Base-by-base conservation (phyloP, 2,797 vertebrate genomes). In the Rhadinocentrus ornatus region DNA sequence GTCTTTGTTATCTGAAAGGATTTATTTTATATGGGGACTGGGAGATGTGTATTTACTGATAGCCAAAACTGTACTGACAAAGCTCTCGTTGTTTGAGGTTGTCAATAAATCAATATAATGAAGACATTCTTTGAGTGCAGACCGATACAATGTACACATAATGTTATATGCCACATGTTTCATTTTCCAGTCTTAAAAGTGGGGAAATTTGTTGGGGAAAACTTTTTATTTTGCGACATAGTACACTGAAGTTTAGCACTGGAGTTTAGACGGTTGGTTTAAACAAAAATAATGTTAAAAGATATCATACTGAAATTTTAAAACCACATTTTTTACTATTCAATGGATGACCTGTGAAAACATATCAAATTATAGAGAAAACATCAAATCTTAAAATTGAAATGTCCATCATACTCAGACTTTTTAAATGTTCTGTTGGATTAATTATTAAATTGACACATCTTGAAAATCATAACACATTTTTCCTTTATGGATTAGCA, bases 1-100 rank as follows among this genome's bases (percentile, higher is more conserved):
- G 39, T 37, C 41, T 74, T 32, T 62, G 65, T 73, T 76, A 52
- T 80, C 63, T 27, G n/a, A 54, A 32, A 69, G 61, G 70, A 83
- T 86, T 80, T 71, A 32, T 63, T 66, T 32, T 1, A 32, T 32
- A 32, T 32, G 8, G 6, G 31, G 6, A 7, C 31, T 32, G 31
- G 48, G 35, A 77, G 44, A 55, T 39, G 58, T 77, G 68, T 56
- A 78, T 79, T 71, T 76, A 62, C 50, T 27, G 48, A 16, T 32
- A 60, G 35, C 20, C n/a, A 41, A 41, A 41, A 41, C 37, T 29
- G 31, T 31, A 6, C 62, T 48, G 53, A n/a, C 35, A 65, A 32
- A 44, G 39, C 31, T 15, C 24, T 35, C n/a, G 29, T 56, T 73
- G 53, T 35, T 13, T 34, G 56, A 35, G 16, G 52, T 54, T 31